A percentile compares a stretch with the other conserved stretches of the same genome.
Evolutionary conservation across 2,888 invertebrate species (phyloP).

Genomic region (Balanococcus diminutus): DNA sequence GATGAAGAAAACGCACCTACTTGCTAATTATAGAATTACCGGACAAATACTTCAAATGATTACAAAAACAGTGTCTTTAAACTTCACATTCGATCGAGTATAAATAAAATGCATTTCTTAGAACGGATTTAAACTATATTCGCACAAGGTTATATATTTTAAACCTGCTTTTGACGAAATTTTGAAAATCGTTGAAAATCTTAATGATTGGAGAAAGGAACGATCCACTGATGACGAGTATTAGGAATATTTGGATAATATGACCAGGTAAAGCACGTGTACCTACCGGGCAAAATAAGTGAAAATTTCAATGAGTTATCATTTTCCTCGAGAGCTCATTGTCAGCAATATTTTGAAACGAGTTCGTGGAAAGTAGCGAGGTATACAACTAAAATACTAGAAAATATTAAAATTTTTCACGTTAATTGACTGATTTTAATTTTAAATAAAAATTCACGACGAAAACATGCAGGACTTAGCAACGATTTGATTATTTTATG

Average conservation of each 20-base stretch:
- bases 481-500: neutral
- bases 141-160: neutral
- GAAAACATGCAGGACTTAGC: neutral
- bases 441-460: neutral
- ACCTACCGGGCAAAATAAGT: neutral
- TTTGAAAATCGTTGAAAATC: neutral
- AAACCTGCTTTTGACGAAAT: neutral
- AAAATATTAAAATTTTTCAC: neutral
- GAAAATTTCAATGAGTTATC: neutral
- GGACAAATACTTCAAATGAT: neutral
- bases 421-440: neutral
- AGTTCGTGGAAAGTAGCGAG: neutral
- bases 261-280: neutral
- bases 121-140: neutral
- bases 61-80: neutral
- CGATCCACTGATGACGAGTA: neutral
- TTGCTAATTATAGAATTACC: neutral
- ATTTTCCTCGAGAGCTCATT: neutral
- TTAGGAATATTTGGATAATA: neutral
- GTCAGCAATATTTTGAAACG: neutral
- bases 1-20: neutral
- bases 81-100: neutral
- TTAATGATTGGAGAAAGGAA: neutral
- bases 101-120: neutral
- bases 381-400: neutral